These are phyloP conservation scores for Macrobrachium nipponense DNA, from an alignment of 1,140 invertebrate species.

Conservation along the genomic window DNA sequence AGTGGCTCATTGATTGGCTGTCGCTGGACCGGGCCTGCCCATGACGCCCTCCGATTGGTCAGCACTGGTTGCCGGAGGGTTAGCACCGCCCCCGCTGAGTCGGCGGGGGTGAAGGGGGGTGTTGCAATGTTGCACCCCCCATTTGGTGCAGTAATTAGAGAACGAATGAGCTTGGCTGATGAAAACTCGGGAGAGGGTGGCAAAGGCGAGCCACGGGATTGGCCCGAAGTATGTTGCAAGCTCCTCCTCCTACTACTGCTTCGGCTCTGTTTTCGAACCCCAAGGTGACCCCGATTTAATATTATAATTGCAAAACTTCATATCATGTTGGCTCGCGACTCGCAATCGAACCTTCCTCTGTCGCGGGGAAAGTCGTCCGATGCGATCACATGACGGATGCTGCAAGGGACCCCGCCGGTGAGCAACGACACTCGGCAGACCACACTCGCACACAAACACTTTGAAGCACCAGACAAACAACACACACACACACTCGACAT, in stretches of 20 bases:
- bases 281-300: slow-evolving; percentile 48
- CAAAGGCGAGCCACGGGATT: slow-evolving; percentile 44
- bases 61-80: slow-evolving; percentile 56
- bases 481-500: no score
- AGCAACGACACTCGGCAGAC: no score
- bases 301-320: slow-evolving; percentile 59
- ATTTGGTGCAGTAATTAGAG: slow-evolving; percentile 62
- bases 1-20: slow-evolving; percentile 61
- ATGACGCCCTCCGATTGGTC: slow-evolving; percentile 47
- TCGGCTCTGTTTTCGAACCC: slow-evolving; percentile 28
- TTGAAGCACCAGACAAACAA: no score
- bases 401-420: no score
- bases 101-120: slow-evolving; percentile 54
- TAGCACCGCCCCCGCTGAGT: slow-evolving; percentile 57
- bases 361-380: no score
- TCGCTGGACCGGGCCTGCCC: slow-evolving; percentile 57
- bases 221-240: slow-evolving; percentile 35
- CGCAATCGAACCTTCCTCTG: slow-evolving; percentile 36
- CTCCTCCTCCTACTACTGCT: slow-evolving; percentile 50
- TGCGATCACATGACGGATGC: no score
- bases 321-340: slow-evolving; percentile 52
- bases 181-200: slow-evolving; percentile 59
- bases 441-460: no score
- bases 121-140: slow-evolving; percentile 61
- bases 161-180: slow-evolving; percentile 61